Percentiles rank a stretch among this genome's conserved stretches.
Evolutionary conservation across 2,797 vertebrate genomes (phyloP).

Genomic region (Aplochiton taeniatus): DNA sequence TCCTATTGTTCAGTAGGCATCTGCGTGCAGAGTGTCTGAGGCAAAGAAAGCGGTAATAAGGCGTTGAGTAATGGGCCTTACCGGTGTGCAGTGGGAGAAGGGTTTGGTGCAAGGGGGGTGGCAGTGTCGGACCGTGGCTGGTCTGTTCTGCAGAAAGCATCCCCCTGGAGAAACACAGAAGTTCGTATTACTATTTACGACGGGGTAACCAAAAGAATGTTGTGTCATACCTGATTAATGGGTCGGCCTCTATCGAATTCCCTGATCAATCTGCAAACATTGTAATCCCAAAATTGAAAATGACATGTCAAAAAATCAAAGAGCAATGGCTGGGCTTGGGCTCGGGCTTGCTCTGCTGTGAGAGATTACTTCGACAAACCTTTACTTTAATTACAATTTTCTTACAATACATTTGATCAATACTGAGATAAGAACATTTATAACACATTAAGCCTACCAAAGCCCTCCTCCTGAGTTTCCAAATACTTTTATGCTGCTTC

Average conservation of each 20-base stretch:
- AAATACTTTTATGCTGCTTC: slow-evolving; percentile 52
- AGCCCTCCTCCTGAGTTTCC: slow-evolving; percentile 45
- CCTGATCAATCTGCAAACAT: slow-evolving; percentile 71
- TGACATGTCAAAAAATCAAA: slow-evolving; percentile 75
- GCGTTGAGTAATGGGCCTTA: slow-evolving; percentile 61
- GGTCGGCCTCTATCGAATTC: slow-evolving; percentile 56
- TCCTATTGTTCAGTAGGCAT: no score
- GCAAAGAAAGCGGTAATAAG: slow-evolving; percentile 10
- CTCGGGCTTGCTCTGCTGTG: slow-evolving; percentile 45
- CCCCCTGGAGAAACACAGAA: slow-evolving; percentile 81
- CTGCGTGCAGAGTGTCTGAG: neutral
- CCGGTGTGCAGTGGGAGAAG: slow-evolving; percentile 96
- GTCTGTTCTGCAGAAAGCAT: slow-evolving; percentile 83
- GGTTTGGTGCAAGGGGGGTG: slow-evolving; percentile 91
- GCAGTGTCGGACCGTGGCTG: slow-evolving; percentile 84
- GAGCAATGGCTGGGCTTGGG: slow-evolving; percentile 59
- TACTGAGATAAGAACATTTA: slow-evolving; percentile 71
- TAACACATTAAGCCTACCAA: slow-evolving; percentile 47
- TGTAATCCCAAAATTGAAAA: slow-evolving; percentile 76
- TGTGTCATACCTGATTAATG: slow-evolving; percentile 73
- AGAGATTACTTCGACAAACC: slow-evolving; percentile 54
- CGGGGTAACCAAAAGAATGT: slow-evolving; percentile 72
- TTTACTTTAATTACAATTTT: slow-evolving; percentile 18
- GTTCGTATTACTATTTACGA: slow-evolving; percentile 39
- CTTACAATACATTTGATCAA: neutral